Percentiles rank a stretch among this genome's conserved stretches.
Evolutionary conservation across 64 coral and sea anemone species (phyloP).

Genomic region (Porites lutea): DNA sequence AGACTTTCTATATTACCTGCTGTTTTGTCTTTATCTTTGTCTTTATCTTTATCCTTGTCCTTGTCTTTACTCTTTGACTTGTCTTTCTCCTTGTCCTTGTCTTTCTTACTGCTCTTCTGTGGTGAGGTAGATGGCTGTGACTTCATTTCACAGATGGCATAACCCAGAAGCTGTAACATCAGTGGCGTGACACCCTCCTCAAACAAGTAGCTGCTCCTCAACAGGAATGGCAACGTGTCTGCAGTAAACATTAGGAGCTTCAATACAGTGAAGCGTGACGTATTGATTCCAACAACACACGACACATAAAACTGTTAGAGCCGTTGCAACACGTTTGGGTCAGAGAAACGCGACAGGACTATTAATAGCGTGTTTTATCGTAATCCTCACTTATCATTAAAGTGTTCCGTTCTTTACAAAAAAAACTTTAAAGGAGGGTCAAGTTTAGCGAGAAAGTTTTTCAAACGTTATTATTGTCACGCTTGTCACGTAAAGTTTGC

Average conservation of each 20-base stretch:
- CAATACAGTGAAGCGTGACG: no score
- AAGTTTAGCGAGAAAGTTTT: no score
- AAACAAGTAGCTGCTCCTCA: slow-evolving; percentile 94
- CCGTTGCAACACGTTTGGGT: no score
- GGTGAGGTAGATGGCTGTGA: slow-evolving; percentile 58
- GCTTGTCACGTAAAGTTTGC: no score
- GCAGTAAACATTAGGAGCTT: neutral
- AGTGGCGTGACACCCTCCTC: slow-evolving; percentile 97
- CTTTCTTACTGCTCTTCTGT: slow-evolving; percentile 80
- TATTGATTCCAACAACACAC: no score
- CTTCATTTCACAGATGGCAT: slow-evolving; percentile 93
- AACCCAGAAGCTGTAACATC: slow-evolving; percentile 93
- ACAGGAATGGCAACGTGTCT: slow-evolving; percentile 89
- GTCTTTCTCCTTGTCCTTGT: slow-evolving; percentile 84
- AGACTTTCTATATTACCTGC: neutral
- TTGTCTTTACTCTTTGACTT: slow-evolving; percentile 69
- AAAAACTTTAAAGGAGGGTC: no score
- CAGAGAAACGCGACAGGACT: no score
- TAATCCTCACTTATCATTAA: no score
- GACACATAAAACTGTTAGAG: no score
- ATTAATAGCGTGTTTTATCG: no score
- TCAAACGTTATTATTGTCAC: no score
- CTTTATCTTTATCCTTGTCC: slow-evolving; percentile 38
- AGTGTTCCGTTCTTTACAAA: no score
- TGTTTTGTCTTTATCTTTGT: slow-evolving; percentile 31